Evolutionary conservation across 1,140 invertebrate genomes (phyloP).

Genomic region (Helicoverpa zea): DNA sequence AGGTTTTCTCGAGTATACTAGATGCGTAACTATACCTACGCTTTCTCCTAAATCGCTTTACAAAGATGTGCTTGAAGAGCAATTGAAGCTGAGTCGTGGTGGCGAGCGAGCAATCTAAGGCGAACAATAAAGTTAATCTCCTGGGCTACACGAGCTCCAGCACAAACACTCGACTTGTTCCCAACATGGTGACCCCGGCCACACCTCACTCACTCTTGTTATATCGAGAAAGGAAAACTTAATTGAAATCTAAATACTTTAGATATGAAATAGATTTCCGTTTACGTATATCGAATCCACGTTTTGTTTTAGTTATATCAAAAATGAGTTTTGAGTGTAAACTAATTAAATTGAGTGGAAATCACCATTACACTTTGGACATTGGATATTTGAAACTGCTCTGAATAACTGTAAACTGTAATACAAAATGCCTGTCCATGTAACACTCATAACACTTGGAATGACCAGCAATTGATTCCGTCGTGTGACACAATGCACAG

Average conservation of each 20-base stretch:
- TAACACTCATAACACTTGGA: not conserved
- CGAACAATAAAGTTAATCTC: conserved; percentile 74
- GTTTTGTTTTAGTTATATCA: no score
- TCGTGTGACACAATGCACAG: not conserved
- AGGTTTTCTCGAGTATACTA: not conserved
- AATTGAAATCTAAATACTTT: not conserved
- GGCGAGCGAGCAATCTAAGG: conserved; percentile 54
- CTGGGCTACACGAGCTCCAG: conserved; percentile 59
- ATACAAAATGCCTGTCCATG: no score
- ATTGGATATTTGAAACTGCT: no score
- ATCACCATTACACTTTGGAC: no score
- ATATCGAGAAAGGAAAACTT: not conserved
- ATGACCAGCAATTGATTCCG: not conserved
- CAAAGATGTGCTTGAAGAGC: conserved; percentile 6
- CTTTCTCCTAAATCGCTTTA: conserved; percentile 37
- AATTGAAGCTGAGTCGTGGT: conserved; percentile 52
- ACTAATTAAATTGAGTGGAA: no score
- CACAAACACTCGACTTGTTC: not conserved
- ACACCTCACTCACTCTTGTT: not conserved
- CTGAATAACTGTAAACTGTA: no score
- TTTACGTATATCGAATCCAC: no score
- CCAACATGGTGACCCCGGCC: not conserved
- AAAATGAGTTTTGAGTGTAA: no score
- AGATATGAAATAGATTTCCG: no score
- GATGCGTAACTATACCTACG: not conserved